These are phyloP conservation scores for Eupsilia transversa DNA, from an alignment of 2,888 invertebrate species.

Conservation along the genomic window DNA sequence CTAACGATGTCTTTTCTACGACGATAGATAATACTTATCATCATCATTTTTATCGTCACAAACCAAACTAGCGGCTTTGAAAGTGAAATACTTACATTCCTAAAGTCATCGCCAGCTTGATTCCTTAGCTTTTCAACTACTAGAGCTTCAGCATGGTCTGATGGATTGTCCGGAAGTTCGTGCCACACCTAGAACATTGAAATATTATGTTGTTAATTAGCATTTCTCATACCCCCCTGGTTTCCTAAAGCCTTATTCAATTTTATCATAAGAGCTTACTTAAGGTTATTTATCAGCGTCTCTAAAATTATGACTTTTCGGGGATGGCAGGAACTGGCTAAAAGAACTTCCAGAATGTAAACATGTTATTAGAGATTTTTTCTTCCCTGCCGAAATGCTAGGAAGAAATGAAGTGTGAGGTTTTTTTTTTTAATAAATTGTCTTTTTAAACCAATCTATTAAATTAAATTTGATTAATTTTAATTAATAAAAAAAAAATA, in stretches of 20 bases:
- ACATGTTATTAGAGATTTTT: background rate
- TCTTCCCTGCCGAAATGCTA: background rate
- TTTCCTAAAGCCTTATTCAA: background rate
- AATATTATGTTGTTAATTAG: background rate
- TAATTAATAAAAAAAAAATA: too few relatives aligned
- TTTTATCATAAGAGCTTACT: background rate
- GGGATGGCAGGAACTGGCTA: too few relatives aligned
- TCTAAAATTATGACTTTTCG: background rate
- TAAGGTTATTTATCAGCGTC: background rate
- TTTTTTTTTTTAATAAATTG: background rate
- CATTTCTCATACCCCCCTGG: background rate
- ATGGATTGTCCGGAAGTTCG: slow-evolving; percentile 71
- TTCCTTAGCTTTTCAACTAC: slow-evolving; percentile 74
- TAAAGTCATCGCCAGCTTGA: slow-evolving; percentile 75
- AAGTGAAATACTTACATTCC: slow-evolving; percentile 73
- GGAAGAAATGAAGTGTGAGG: background rate
- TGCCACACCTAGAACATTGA: slow-evolving; percentile 75
- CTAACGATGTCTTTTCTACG: too few relatives aligned
- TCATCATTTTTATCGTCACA: too few relatives aligned
- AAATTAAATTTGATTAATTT: background rate
- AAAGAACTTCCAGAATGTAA: background rate
- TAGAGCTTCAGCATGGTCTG: slow-evolving; percentile 69
- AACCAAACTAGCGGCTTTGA: background rate
- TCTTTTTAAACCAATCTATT: background rate
- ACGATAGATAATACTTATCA: too few relatives aligned